Evolutionary conservation across 2,797 vertebrate species (phyloP).

Genomic region (Danio jaintianensis): DNA sequence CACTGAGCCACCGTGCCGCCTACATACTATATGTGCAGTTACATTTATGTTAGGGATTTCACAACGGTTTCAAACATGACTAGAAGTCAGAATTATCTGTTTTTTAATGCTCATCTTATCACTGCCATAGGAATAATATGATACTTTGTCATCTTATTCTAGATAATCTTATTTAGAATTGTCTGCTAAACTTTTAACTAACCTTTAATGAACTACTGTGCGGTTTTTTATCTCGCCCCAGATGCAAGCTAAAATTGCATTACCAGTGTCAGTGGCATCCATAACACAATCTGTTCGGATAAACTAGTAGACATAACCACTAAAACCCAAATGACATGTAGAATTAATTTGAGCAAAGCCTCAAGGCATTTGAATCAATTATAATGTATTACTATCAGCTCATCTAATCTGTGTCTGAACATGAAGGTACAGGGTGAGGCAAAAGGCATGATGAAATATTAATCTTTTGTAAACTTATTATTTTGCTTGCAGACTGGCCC

Average conservation of each 20-base stretch:
- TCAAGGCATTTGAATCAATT: conserved; percentile 43
- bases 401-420: conserved; percentile 63
- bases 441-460: conserved; percentile 69
- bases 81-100: neutral
- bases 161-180: conserved; percentile 5
- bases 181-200: conserved; percentile 6
- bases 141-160: neutral
- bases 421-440: conserved; percentile 57
- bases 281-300: neutral
- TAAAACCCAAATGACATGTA: conserved; percentile 20
- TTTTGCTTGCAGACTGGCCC: conserved; percentile 65
- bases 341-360: conserved; percentile 26
- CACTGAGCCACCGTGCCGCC: no score
- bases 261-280: neutral
- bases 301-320: conserved; percentile 12
- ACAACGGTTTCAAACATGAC: no score
- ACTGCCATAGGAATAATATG: neutral
- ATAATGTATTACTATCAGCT: conserved; percentile 41
- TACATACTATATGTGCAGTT: no score
- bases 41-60: no score
- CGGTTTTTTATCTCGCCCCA: neutral
- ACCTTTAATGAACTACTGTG: conserved; percentile 4
- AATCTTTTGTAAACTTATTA: conserved; percentile 76
- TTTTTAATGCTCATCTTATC: neutral
- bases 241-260: conserved; percentile 2